These are phyloP conservation scores for Chrysemys picta DNA, from an alignment of 2,113 vertebrate species.

Conservation along the genomic window DNA sequence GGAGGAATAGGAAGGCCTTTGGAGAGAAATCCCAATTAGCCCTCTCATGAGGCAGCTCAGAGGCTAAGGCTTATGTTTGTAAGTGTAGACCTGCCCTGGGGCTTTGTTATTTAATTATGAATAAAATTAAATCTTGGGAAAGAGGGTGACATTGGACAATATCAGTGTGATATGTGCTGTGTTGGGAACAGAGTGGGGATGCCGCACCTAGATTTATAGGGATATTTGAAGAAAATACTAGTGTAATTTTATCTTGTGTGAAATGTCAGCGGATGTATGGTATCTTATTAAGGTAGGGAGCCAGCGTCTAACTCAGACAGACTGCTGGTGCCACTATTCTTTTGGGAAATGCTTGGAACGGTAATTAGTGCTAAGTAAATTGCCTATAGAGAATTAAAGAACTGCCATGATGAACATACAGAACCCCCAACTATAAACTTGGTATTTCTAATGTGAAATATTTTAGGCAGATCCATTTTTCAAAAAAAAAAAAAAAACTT, in stretches of 20 bases:
- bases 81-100: not conserved
- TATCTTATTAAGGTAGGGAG: not conserved
- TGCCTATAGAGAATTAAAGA: accelerated
- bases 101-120: slow-evolving; percentile 29
- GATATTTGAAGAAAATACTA: accelerated
- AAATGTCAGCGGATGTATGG: not conserved
- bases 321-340: not conserved
- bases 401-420: accelerated
- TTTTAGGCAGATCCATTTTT: not conserved
- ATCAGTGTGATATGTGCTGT: not conserved
- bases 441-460: not conserved
- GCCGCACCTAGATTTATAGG: not conserved
- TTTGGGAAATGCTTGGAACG: not conserved
- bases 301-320: not conserved
- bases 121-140: not conserved
- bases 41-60: slow-evolving; percentile 4
- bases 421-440: not conserved
- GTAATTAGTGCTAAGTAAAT: not conserved
- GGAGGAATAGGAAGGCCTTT: not conserved
- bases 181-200: not conserved
- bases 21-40: not conserved
- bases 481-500: not conserved
- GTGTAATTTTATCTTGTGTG: accelerated
- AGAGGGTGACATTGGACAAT: not conserved
- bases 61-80: not conserved